Conservation (phyloP, 1,140 invertebrate genomes). For the Amphibalanus amphitrite region DNA sequence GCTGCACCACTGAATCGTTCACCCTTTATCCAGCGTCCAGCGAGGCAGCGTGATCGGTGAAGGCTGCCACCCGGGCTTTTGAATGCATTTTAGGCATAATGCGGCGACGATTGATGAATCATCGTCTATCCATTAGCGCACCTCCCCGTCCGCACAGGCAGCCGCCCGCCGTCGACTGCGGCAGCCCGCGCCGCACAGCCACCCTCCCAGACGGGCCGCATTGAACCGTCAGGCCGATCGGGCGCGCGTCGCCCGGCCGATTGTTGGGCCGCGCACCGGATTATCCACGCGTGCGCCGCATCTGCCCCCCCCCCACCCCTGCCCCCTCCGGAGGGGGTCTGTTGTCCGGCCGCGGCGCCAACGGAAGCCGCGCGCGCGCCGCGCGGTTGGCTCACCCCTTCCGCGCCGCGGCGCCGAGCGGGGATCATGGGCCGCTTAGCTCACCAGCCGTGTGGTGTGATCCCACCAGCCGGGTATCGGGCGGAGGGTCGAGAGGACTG, state of each 20-base stretch:
- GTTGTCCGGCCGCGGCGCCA: not conserved
- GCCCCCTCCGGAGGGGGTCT: not conserved
- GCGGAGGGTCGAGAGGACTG: not conserved
- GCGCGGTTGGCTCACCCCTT: not conserved
- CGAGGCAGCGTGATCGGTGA: too few species aligned
- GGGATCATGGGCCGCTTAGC: too few species aligned
- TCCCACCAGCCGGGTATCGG: too few species aligned
- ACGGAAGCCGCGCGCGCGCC: not conserved
- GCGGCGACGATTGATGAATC: not conserved
- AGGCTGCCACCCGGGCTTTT: too few species aligned
- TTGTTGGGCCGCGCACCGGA: not conserved
- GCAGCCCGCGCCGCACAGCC: too few species aligned
- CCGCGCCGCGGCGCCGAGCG: too few species aligned
- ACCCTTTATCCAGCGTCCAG: too few species aligned
- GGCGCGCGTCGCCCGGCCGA: not conserved
- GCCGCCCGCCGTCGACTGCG: too few species aligned
- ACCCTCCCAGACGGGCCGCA: not conserved
- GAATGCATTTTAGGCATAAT: not conserved
- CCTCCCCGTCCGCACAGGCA: not conserved
- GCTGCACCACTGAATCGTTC: too few species aligned
- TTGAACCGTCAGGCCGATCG: not conserved
- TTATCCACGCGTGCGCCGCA: not conserved
- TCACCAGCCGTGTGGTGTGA: too few species aligned
- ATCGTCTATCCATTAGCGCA: not conserved
- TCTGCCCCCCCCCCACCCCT: not conserved